These are phyloP conservation scores for Chaenodraco wilsoni DNA, from an alignment of 2,797 vertebrate genomes.

Conservation along the genomic window DNA sequence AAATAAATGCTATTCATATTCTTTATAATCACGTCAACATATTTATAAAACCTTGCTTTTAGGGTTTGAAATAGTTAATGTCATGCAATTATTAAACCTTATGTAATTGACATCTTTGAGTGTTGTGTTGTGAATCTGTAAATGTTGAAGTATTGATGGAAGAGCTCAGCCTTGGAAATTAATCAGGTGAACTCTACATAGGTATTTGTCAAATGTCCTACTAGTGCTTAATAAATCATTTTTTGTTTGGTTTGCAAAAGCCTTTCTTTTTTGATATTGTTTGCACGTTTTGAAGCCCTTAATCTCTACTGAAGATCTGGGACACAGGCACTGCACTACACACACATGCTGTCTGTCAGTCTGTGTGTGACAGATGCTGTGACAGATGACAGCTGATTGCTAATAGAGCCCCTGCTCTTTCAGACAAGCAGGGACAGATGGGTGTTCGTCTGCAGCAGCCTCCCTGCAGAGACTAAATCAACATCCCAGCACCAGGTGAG, in stretches of 20 bases:
- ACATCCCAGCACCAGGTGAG: neutral
- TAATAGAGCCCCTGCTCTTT: constrained; percentile 39
- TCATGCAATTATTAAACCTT: neutral
- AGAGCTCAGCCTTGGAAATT: neutral
- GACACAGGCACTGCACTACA: constrained; percentile 3
- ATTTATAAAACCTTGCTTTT: neutral
- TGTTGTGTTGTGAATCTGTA: neutral
- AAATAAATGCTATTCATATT: neutral
- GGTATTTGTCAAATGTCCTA: neutral
- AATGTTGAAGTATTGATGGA: neutral
- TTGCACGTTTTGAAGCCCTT: neutral
- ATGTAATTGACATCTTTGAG: neutral
- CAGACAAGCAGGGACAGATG: constrained; percentile 41
- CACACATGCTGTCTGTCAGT: constrained; percentile 14
- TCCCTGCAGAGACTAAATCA: constrained; percentile 15
- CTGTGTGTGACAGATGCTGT: neutral
- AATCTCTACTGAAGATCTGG: neutral
- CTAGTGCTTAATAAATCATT: neutral
- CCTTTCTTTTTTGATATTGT: neutral
- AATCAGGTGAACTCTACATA: neutral
- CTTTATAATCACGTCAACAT: neutral
- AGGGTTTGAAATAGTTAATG: neutral
- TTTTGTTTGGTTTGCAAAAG: no score
- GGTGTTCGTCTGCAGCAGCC: constrained; percentile 36
- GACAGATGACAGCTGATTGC: constrained; percentile 50